These are phyloP conservation scores for Timandra comae DNA, from an alignment of 2,888 invertebrate genomes.

Conservation along the genomic window DNA sequence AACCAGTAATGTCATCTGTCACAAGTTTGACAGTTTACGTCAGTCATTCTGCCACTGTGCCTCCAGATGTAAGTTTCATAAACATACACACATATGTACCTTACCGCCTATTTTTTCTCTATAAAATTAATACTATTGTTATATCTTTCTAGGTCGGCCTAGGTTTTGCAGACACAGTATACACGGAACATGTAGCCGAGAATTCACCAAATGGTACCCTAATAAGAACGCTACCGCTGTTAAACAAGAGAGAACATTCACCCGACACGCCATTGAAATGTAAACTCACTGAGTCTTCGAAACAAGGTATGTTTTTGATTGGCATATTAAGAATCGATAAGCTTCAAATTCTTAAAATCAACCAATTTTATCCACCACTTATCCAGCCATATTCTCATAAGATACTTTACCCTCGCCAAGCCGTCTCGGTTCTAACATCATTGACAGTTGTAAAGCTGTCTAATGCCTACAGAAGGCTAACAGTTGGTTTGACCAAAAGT, in stretches of 20 bases:
- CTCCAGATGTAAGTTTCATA: constrained; percentile 69
- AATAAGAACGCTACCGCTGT: constrained; percentile 83
- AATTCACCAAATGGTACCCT: constrained; percentile 81
- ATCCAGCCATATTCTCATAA: too few relatives aligned
- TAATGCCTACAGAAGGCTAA: too few relatives aligned
- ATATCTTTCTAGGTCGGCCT: constrained; percentile 79
- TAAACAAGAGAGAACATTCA: constrained; percentile 83
- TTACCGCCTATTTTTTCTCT: too few relatives aligned
- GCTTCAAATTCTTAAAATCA: too few relatives aligned
- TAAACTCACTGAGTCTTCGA: constrained; percentile 85
- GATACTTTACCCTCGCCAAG: too few relatives aligned
- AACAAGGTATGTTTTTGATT: constrained; percentile 82
- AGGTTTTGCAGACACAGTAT: constrained; percentile 91
- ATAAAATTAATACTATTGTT: constrained; percentile 1
- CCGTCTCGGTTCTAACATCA: too few relatives aligned
- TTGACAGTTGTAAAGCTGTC: too few relatives aligned
- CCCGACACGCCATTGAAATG: constrained; percentile 86
- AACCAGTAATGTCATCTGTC: constrained; percentile 88
- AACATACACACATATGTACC: too few relatives aligned
- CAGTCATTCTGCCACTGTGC: constrained; percentile 85
- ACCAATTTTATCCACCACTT: too few relatives aligned
- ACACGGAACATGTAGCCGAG: constrained; percentile 89
- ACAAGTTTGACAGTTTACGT: constrained; percentile 89
- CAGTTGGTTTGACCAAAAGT: too few relatives aligned
- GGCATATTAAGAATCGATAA: too few relatives aligned